Base-by-base conservation (phyloP, 2,797 vertebrate species). In the Xyrichtys novacula region DNA sequence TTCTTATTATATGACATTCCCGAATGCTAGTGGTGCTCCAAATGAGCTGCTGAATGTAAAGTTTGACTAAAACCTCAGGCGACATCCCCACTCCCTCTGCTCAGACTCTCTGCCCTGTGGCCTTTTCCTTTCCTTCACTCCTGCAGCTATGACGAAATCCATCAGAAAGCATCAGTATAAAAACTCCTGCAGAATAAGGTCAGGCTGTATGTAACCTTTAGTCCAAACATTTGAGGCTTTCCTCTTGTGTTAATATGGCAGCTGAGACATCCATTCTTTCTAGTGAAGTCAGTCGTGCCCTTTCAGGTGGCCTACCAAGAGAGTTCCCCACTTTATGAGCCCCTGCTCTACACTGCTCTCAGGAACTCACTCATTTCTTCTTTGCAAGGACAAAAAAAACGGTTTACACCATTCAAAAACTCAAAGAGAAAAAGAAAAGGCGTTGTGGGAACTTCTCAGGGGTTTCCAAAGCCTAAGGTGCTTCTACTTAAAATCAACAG, bases 381-480 rank as follows among this genome's bases (percentile, higher is more conserved):
- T 34, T 25, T 59, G 16, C 31, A 48, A n/a, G 44, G 40, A 40
- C 3, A 48, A 16, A 9, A 56, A 10, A 23, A 7, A 15, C n/a
- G 2, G n/a, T 1, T 49, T 26, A 3, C 19, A 32, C 15, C 44
- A 32, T 47, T 68, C 1, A 46, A 23, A 46, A 73, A 26, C 39
- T 65, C 2, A 39, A 4, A 5, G 7, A 58, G 19, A 23, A 1
- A 34, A 59, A 28, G 50, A 29, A 19, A 42, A 2, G 23, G 23
- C 20, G 1, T 31, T 7, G 42, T 42, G 40, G 44, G 43, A 81
- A 84, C 66, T 80, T 70, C 64, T 61, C 36, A 3, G 26, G 5
- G 59, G 22, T 28, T 57, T 16, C 36, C 26, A 31, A 43, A 11
- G 23, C 6, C 32, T 2, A 11, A 65, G 57, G 63, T 54, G 20